Base-by-base conservation (phyloP, 2,113 vertebrate genomes). In the Etheostoma spectabile region DNA sequence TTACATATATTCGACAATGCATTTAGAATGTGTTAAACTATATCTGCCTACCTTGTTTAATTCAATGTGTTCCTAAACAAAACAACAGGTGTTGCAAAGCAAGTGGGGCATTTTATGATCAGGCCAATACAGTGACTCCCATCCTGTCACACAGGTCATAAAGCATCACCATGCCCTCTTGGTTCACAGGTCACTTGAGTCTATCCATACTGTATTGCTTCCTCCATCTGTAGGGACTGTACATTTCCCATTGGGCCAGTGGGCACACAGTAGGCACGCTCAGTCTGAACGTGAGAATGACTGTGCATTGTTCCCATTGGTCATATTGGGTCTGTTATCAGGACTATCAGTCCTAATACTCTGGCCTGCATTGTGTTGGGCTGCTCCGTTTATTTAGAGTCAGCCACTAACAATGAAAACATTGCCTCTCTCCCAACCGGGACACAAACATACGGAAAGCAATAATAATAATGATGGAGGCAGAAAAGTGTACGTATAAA, bases 381-480 rank as follows among this genome's bases (percentile, higher is more conserved):
- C 91, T 59, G 89, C 90, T 91, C 73, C 84, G 87, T 93, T 94
- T 94, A 92, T 94, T 94, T 91, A 88, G 83, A 91, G 90, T 88
- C 88, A 80, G 89, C 53, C 61, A 38, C 80, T 79, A 91, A 94
- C 93, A 93, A 93, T 92, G 90, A 93, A 93, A 94, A 94, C 91
- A 93, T 73, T 60, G 85, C 86, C 83, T 91, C 84, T 84, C 80
- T 88, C 90, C 86, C 84, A 61, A 92, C 68, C 79, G 8, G 49
- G 84, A 80, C 89, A 86, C 91, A 94, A 92, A 93, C 90, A 92
- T 35, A 79, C 83, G 82, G 88, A 93, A 92, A 92, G 91, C 87
- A 94, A 93, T 94, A 93, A 93, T 94, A 94, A 94, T 92, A 91
- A 91, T 88, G 88, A 93, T 86, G 89, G 88, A 80, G 88, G 85